These are phyloP conservation scores for Centrocercus urophasianus DNA, from an alignment of 2,113 vertebrate species.

Conservation along the genomic window DNA sequence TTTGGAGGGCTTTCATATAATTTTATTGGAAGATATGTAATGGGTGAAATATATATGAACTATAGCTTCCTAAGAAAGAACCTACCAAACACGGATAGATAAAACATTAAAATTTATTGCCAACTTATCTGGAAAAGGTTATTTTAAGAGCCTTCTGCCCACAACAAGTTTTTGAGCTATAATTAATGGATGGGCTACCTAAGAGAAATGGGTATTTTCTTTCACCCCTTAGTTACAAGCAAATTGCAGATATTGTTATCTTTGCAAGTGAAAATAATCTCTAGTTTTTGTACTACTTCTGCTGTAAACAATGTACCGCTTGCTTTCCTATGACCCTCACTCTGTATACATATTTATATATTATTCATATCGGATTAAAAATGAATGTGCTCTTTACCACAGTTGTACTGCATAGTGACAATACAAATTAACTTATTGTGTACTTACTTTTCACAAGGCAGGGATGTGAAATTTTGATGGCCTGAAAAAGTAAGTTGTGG, in stretches of 20 bases:
- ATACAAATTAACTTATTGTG: constrained; percentile 87
- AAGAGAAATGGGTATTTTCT: constrained; percentile 63
- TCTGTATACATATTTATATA: constrained; percentile 87
- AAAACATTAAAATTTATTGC: constrained; percentile 73
- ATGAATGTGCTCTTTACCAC: constrained; percentile 87
- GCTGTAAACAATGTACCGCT: constrained; percentile 78
- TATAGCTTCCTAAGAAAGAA: constrained; percentile 46
- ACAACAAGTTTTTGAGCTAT: constrained; percentile 59
- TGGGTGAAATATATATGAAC: constrained; percentile 54
- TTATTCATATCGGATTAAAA: constrained; percentile 89
- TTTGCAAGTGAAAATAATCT: constrained; percentile 77
- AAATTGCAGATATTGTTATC: constrained; percentile 75
- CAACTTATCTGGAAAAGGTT: constrained; percentile 70
- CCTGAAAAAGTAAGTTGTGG: constrained; percentile 66
- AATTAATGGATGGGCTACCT: constrained; percentile 73
- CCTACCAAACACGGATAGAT: constrained; percentile 48
- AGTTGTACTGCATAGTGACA: constrained; percentile 81
- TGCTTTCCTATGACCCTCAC: constrained; percentile 80
- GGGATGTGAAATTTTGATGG: constrained; percentile 83
- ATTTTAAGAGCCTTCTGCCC: constrained; percentile 71
- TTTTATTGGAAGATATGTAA: constrained; percentile 52
- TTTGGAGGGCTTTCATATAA: constrained; percentile 7
- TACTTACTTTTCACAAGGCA: constrained; percentile 83
- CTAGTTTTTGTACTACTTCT: constrained; percentile 69
- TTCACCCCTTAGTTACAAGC: constrained; percentile 61